Conservation (phyloP, 1,140 invertebrate species). For the Ceratitis capitata region DNA sequence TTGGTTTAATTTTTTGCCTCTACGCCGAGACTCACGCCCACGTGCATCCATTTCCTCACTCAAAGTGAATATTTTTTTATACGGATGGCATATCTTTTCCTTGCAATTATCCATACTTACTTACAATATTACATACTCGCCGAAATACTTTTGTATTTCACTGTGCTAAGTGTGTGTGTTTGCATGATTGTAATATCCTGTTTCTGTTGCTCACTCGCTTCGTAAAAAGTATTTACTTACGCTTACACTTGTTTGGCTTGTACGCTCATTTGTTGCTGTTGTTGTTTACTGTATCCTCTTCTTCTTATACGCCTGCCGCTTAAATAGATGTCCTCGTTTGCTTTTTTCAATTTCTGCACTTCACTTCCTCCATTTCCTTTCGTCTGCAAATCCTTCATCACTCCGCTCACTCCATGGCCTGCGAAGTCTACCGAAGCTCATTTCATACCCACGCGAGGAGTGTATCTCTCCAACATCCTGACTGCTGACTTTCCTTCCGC, state of each 20-base stretch:
- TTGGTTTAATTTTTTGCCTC: not conserved
- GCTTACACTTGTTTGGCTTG: not conserved
- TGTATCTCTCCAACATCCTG: not conserved
- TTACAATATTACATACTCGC: not conserved
- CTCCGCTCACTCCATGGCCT: not conserved
- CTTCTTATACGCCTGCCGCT: no score
- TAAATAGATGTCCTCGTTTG: not conserved
- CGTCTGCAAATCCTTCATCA: not conserved
- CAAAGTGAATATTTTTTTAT: not conserved
- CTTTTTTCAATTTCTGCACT: not conserved
- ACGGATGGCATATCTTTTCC: not conserved
- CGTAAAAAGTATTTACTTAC: not conserved
- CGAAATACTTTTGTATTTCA: not conserved
- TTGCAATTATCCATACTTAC: slow-evolving; percentile 20
- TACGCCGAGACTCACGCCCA: no score
- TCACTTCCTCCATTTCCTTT: slow-evolving; percentile 4
- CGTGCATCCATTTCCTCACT: not conserved
- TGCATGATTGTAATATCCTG: not conserved
- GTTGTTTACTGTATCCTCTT: not conserved
- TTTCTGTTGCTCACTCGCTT: not conserved
- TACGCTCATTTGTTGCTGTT: not conserved
- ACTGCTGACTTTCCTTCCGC: not conserved
- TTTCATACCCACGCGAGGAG: not conserved
- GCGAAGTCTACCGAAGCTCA: not conserved
- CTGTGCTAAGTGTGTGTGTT: not conserved